These are phyloP conservation scores for Pantherophis vulpinus DNA, from an alignment of 2,797 vertebrate genomes.

Conservation along the genomic window DNA sequence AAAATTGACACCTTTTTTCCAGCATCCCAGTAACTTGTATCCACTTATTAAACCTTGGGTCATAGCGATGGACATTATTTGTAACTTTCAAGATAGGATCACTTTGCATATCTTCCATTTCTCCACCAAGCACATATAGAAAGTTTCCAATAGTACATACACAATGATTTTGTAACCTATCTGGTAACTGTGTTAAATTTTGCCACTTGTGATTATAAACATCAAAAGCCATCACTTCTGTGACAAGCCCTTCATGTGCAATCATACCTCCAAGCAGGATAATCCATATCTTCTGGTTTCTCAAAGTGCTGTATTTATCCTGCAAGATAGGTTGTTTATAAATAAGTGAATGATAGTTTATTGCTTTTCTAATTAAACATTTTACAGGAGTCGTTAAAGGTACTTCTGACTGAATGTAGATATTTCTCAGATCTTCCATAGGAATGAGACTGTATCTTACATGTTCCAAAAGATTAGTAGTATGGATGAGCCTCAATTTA, in stretches of 20 bases:
- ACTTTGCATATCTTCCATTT: conserved; percentile 63
- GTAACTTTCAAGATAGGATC: conserved; percentile 63
- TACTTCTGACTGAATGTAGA: conserved; percentile 74
- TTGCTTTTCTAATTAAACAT: conserved; percentile 84
- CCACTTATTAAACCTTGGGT: conserved; percentile 88
- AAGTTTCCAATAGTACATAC: conserved; percentile 87
- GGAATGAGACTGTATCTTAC: conserved; percentile 84
- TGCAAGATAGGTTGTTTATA: conserved; percentile 83
- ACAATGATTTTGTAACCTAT: conserved; percentile 78
- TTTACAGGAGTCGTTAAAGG: conserved; percentile 79
- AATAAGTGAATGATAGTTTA: conserved; percentile 84
- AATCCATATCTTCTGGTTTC: conserved; percentile 76
- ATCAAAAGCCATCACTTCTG: conserved; percentile 80
- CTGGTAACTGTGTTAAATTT: conserved; percentile 68
- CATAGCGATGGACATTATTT: conserved; percentile 84
- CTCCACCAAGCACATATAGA: conserved; percentile 88
- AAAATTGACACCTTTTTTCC: conserved; percentile 83
- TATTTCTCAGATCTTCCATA: conserved; percentile 68
- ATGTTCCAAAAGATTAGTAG: conserved; percentile 80
- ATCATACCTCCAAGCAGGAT: conserved; percentile 83
- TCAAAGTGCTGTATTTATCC: conserved; percentile 77
- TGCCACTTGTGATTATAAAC: conserved; percentile 78
- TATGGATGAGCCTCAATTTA: conserved; percentile 73
- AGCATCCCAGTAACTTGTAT: conserved; percentile 76
- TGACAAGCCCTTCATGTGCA: conserved; percentile 65